A percentile compares a stretch with the other conserved stretches of the same genome.
phyloP scores from a whole-genome alignment of 2,888 invertebrate species.

The Pseudeuparius sepicola region DNA sequence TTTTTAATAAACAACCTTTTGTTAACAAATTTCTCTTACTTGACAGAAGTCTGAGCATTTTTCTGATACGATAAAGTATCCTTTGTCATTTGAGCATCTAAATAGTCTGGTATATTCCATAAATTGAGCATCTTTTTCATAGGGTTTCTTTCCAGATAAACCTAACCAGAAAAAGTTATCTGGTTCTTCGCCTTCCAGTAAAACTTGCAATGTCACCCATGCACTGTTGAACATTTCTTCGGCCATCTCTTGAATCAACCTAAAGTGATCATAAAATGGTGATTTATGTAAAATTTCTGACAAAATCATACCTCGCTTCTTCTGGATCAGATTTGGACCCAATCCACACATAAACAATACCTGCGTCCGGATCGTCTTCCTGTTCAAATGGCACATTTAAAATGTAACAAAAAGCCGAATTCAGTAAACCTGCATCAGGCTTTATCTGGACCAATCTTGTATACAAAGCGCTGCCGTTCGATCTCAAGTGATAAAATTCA shows the following conservation, averaged over 20 bases:
- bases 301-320: too few species aligned
- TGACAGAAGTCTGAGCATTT: constrained; percentile 98
- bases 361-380: constrained; percentile 61
- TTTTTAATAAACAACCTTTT: constrained; percentile 2
- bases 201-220: constrained; percentile 59
- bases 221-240: constrained; percentile 84
- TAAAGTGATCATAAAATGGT: too few species aligned
- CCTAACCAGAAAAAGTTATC: constrained; percentile 98
- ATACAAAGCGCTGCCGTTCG: constrained; percentile 91
- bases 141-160: constrained; percentile 77
- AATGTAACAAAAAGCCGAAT: constrained; percentile 93
- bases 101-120: constrained; percentile 91
- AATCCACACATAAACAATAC: constrained; percentile 94
- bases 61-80: constrained; percentile 97
- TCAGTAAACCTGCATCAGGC: constrained; percentile 74
- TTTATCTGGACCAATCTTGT: constrained; percentile 85
- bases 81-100: constrained; percentile 98
- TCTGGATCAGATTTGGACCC: constrained; percentile 77
- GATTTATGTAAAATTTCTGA: too few species aligned
- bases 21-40: constrained; percentile 40
- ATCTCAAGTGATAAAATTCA: constrained; percentile 89
- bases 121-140: constrained; percentile 81
- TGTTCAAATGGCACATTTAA: constrained; percentile 88
- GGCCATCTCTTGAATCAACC: constrained; percentile 85
- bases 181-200: constrained; percentile 91